phyloP scores from a whole-genome alignment of 2,888 invertebrate species.

The Temnothorax rugatulus region DNA sequence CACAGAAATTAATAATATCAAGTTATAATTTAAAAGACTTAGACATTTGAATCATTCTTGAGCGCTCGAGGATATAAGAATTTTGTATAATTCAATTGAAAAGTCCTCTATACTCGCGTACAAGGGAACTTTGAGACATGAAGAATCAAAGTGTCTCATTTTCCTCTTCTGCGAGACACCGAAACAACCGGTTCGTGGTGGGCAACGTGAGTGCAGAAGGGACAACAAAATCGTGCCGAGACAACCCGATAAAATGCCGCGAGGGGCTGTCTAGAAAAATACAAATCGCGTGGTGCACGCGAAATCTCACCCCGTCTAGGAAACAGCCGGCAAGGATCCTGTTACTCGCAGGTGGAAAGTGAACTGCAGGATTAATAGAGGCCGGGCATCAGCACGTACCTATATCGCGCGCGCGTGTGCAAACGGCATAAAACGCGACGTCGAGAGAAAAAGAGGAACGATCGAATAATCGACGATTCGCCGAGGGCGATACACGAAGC shows the following conservation, averaged over 20 bases:
- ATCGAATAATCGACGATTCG: conserved; percentile 53
- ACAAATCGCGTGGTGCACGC: conserved; percentile 73
- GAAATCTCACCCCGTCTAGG: conserved; percentile 74
- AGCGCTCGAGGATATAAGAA: not conserved
- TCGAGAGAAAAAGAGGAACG: conserved; percentile 16
- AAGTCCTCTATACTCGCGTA: not conserved
- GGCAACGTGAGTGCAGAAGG: not conserved
- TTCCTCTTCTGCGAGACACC: not conserved
- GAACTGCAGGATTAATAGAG: conserved; percentile 73
- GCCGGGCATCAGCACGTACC: conserved; percentile 55
- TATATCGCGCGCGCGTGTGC: conserved; percentile 33
- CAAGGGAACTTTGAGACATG: not conserved
- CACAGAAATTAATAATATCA: not conserved
- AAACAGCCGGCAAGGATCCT: conserved; percentile 77
- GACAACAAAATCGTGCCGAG: not conserved
- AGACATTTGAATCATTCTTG: not conserved
- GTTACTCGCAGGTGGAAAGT: conserved; percentile 82
- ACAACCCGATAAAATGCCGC: conserved; percentile 27
- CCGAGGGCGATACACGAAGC: conserved; percentile 59
- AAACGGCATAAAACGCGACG: conserved; percentile 26
- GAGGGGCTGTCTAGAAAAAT: conserved; percentile 11
- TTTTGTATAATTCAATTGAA: not conserved
- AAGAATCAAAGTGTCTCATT: not conserved
- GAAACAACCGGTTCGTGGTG: not conserved
- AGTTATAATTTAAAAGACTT: not conserved